Percentiles rank a stretch among this genome's conserved stretches.
Conservation (phyloP, 2,888 invertebrate species). For the Hoplodrina ambigua region DNA sequence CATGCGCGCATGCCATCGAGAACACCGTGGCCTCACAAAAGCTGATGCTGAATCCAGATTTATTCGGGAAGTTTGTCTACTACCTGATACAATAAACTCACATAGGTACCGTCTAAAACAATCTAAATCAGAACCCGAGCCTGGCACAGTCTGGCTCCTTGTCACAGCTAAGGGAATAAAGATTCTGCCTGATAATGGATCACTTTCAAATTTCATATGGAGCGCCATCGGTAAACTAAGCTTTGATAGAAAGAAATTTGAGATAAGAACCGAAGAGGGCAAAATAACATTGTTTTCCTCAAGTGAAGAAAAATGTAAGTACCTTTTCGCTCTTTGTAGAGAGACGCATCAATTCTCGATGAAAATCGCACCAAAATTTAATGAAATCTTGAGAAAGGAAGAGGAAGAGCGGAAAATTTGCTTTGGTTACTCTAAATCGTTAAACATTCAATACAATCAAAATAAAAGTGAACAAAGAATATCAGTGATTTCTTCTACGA, state of each 20-base stretch:
- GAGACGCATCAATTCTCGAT: slow-evolving; percentile 99
- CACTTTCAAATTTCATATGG: slow-evolving; percentile 97
- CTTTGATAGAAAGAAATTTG: slow-evolving; percentile 99
- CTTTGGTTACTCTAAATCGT: slow-evolving; percentile 93
- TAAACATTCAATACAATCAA: slow-evolving; percentile 91
- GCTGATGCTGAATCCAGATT: slow-evolving; percentile 96
- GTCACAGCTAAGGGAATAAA: slow-evolving; percentile 98
- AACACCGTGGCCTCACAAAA: slow-evolving; percentile 94
- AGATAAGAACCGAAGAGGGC: slow-evolving; percentile 97
- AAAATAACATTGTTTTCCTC: slow-evolving; percentile 97
- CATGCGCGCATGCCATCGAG: slow-evolving; percentile 95
- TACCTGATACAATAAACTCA: slow-evolving; percentile 96
- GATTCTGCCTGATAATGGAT: slow-evolving; percentile 93
- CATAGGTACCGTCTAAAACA: slow-evolving; percentile 96
- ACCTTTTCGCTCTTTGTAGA: slow-evolving; percentile 96
- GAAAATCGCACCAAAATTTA: slow-evolving; percentile 96
- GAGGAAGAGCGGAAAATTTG: slow-evolving; percentile 94
- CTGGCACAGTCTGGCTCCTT: slow-evolving; percentile 96
- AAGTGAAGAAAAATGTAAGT: slow-evolving; percentile 98
- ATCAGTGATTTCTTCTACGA: slow-evolving; percentile 97
- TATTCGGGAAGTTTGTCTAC: slow-evolving; percentile 96
- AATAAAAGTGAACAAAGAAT: slow-evolving; percentile 95
- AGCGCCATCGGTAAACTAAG: slow-evolving; percentile 98
- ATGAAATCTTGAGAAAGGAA: slow-evolving; percentile 95
- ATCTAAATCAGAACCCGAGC: slow-evolving; percentile 93